Evolutionary conservation across 2,113 vertebrate species (phyloP).

Genomic region (Uropsilus gracilis): DNA sequence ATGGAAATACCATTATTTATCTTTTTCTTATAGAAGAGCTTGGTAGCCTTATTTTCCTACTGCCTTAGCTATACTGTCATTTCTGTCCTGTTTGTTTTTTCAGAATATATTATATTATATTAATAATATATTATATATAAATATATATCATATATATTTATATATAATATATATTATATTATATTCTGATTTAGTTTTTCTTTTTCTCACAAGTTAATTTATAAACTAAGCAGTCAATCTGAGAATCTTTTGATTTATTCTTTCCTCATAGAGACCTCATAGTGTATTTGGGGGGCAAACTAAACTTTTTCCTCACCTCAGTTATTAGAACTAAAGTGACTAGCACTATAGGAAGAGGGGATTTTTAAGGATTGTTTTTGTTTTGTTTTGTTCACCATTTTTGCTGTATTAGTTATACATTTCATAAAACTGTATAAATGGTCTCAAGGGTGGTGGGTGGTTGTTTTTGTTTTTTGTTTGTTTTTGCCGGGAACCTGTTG

Average conservation of each 20-base stretch:
- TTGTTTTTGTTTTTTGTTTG: too few species aligned
- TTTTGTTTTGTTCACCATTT: neutral
- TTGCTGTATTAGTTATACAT: neutral
- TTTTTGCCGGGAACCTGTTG: neutral
- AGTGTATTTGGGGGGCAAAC: neutral
- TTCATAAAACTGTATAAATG: neutral
- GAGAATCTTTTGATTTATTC: neutral
- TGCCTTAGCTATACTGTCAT: neutral
- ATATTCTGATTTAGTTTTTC: too few species aligned
- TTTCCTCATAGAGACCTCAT: neutral
- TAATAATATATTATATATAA: too few species aligned
- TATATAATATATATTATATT: too few species aligned
- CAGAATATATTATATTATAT: too few species aligned
- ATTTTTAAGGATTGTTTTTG: neutral
- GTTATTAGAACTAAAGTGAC: neutral
- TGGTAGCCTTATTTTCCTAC: neutral
- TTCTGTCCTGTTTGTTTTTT: neutral
- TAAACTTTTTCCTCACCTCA: neutral
- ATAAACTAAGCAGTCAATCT: neutral
- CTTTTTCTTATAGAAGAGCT: neutral
- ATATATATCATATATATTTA: too few species aligned
- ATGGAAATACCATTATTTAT: neutral
- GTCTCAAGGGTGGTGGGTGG: neutral
- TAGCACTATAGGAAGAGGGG: neutral
- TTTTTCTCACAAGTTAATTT: constrained; percentile 11